These are phyloP conservation scores for Crotalus viridis DNA, from an alignment of 2,113 vertebrate genomes.

Conservation along the genomic window DNA sequence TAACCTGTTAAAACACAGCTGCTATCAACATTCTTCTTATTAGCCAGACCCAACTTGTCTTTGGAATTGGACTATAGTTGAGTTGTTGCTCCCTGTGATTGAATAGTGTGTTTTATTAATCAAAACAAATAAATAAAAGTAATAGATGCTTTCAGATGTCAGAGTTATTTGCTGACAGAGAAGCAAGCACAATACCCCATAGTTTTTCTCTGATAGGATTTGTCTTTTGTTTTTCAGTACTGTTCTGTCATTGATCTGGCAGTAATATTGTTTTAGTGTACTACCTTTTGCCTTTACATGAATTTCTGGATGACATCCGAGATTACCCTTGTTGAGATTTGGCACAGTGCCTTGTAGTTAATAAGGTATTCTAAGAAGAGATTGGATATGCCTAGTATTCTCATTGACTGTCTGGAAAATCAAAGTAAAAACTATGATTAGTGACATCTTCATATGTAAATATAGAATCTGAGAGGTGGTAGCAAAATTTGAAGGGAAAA, in stretches of 20 bases:
- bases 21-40: accelerated
- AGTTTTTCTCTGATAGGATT: not conserved
- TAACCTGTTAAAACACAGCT: slow-evolving; percentile 45
- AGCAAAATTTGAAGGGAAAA: not conserved
- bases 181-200: not conserved
- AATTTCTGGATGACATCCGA: slow-evolving; percentile 7
- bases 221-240: not conserved
- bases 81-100: not conserved
- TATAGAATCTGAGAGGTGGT: not conserved
- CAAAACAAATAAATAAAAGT: not conserved
- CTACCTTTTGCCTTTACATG: not conserved
- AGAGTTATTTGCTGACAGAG: not conserved
- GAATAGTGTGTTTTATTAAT: slow-evolving; percentile 13
- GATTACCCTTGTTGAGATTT: slow-evolving; percentile 9
- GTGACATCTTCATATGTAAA: slow-evolving; percentile 6
- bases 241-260: not conserved
- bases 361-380: slow-evolving; percentile 12
- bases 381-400: not conserved
- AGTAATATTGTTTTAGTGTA: not conserved
- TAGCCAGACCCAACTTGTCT: slow-evolving; percentile 20
- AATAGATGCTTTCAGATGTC: slow-evolving; percentile 4
- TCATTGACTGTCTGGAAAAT: not conserved
- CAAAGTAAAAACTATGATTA: not conserved
- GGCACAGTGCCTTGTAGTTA: slow-evolving; percentile 11
- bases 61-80: slow-evolving; percentile 5